Evolutionary conservation across 2,113 vertebrate species (phyloP).

Genomic region (Vicugna pacos): DNA sequence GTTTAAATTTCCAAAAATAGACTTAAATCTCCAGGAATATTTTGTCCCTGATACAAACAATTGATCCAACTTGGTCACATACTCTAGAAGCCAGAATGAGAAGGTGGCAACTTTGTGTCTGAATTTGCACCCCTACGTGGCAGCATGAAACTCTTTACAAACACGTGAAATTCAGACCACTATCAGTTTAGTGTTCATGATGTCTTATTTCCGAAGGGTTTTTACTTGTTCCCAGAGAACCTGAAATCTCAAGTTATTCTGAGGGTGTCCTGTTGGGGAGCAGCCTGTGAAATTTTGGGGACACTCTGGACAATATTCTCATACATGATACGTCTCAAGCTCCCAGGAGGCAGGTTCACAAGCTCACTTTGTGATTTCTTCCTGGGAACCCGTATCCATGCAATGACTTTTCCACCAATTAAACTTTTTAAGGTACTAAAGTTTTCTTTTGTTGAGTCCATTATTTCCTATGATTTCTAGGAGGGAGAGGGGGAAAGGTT

Average conservation of each 20-base stretch:
- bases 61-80: neutral
- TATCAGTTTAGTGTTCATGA: neutral
- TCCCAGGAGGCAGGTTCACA: neutral
- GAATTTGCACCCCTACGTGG: neutral
- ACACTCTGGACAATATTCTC: neutral
- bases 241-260: neutral
- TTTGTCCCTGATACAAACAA: neutral
- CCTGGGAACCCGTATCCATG: neutral
- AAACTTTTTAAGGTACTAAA: neutral
- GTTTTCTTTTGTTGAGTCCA: neutral
- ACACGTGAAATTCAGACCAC: neutral
- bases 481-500: neutral
- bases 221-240: neutral
- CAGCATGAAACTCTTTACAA: neutral
- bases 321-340: neutral
- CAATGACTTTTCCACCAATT: neutral
- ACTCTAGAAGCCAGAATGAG: neutral
- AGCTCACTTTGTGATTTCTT: neutral
- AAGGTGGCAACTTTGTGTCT: neutral
- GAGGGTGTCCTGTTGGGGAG: accelerated
- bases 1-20: neutral
- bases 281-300: neutral
- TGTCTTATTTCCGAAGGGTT: neutral
- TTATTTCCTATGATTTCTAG: neutral
- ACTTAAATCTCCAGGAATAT: neutral